Evolutionary conservation across 1,140 invertebrate species (phyloP), one percentile per base, ranked within the genome.

Genomic region (silkworm (Bombyx mori)): DNA sequence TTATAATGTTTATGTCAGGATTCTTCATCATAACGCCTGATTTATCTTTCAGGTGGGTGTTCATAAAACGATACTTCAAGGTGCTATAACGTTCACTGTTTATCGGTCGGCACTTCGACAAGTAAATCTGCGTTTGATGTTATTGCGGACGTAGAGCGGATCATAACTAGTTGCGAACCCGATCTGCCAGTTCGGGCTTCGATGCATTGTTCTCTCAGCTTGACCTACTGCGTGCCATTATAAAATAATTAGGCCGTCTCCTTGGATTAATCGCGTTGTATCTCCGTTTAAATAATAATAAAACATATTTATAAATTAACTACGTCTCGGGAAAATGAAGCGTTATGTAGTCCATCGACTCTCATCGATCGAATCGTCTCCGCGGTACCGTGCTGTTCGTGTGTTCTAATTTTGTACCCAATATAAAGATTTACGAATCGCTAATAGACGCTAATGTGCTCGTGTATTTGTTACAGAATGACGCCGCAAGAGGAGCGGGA

Each of bases 401-500:
- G 46, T 45, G 56, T 53, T 57, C 58, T 62, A 64, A 62, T 62
- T 65, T 57, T 47, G 48, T 56, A 52, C 50, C 50, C 47, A 55
- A 60, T 61, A 57, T 56, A 49, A 52, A 53, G 65, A 62, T 68
- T 68, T 66, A 57, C 56, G 62, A 57, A 58, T 65, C 58, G 71
- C 65, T 69, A 76, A 73, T 59, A 56, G 61, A 64, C 66, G 69
- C 64, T 78, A 77, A 79, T 71, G 52, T 69, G 54, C 62, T 57
- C 52, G 58, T 75, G 61, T 76, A 54, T 72, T 82, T 84, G 83
- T 87, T 87, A 65, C 82, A 87, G 84, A 79, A 87, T 87, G 83
- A 87, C 83, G 66, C 83, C 83, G 67, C 83, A 87, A 79, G 84
- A 87, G 65, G 83, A 87, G 73, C 83, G 83, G 52, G 82, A 87